A percentile compares a stretch with the other conserved stretches of the same genome.
Evolutionary conservation across 2,888 invertebrate species (phyloP).

Genomic region (Philereme vetulata): DNA sequence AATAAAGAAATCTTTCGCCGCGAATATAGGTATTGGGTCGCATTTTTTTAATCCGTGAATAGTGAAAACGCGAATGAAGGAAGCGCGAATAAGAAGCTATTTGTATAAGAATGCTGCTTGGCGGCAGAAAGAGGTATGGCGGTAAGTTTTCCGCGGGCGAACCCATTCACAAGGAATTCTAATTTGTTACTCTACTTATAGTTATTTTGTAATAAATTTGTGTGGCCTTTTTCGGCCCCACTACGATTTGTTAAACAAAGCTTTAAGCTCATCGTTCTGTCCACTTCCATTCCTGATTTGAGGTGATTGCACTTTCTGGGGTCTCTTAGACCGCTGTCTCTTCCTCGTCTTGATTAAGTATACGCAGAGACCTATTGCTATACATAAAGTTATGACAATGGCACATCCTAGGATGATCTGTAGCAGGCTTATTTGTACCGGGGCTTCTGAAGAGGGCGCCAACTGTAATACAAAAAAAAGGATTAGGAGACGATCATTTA

Average conservation of each 20-base stretch:
- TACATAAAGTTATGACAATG: slow-evolving; percentile 59
- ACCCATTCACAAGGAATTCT: no score
- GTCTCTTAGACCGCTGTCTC: slow-evolving; percentile 53
- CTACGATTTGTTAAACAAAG: slow-evolving; percentile 64
- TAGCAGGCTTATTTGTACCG: slow-evolving; percentile 48
- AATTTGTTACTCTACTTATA: no score
- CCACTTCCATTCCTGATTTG: slow-evolving; percentile 62
- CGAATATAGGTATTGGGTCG: no score
- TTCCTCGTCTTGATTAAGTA: slow-evolving; percentile 67
- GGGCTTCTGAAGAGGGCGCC: slow-evolving; percentile 55
- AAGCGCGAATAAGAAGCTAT: no score
- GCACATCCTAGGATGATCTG: slow-evolving; percentile 63
- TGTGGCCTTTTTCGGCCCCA: neutral
- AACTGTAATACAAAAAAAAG: slow-evolving; percentile 53
- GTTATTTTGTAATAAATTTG: no score
- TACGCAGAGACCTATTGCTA: slow-evolving; percentile 63
- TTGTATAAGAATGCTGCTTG: no score
- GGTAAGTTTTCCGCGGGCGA: no score
- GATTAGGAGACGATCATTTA: neutral
- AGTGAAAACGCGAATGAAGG: no score
- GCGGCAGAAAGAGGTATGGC: no score
- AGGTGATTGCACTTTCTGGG: slow-evolving; percentile 57
- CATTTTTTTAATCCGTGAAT: no score
- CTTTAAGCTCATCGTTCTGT: slow-evolving; percentile 57
- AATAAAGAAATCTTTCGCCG: no score